phyloP scores from a whole-genome alignment of 2,888 invertebrate genomes.

The Pogonocherus hispidulus region DNA sequence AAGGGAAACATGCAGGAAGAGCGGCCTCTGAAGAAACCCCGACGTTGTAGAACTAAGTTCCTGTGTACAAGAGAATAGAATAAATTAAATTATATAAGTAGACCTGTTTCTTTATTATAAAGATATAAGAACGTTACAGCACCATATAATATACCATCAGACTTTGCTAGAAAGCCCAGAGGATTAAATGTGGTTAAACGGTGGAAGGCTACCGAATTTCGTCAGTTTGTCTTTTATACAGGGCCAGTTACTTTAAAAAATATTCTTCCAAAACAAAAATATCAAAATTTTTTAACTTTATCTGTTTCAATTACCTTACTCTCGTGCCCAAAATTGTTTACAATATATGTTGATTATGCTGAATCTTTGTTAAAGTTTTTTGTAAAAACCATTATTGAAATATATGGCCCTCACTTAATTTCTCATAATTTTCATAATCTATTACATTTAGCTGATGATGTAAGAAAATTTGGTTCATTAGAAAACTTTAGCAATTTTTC shows the following conservation, averaged over 20 bases:
- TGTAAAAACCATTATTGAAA: slow-evolving; percentile 7
- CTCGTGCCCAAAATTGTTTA: background rate
- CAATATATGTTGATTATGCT: slow-evolving; percentile 1
- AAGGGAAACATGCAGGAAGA: no score
- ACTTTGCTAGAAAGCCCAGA: slow-evolving; percentile 20
- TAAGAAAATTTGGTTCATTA: slow-evolving; percentile 23
- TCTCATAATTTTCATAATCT: slow-evolving; percentile 36
- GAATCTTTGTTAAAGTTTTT: background rate
- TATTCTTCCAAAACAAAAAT: background rate
- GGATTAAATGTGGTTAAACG: slow-evolving; percentile 4
- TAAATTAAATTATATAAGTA: no score
- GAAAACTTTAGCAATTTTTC: slow-evolving; percentile 35
- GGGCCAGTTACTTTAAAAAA: no score
- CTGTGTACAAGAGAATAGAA: no score
- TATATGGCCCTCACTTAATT: slow-evolving; percentile 8
- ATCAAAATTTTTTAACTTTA: slow-evolving; percentile 1
- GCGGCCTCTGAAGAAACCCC: no score
- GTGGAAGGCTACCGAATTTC: no score
- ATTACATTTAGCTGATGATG: slow-evolving; percentile 33
- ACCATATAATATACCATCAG: slow-evolving; percentile 9
- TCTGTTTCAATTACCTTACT: background rate
- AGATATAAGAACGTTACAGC: no score
- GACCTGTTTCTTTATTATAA: no score
- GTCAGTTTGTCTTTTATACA: no score
- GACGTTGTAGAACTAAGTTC: no score